phyloP scores from a whole-genome alignment of 1,140 invertebrate genomes.

The Phenacoccus solenopsis region DNA sequence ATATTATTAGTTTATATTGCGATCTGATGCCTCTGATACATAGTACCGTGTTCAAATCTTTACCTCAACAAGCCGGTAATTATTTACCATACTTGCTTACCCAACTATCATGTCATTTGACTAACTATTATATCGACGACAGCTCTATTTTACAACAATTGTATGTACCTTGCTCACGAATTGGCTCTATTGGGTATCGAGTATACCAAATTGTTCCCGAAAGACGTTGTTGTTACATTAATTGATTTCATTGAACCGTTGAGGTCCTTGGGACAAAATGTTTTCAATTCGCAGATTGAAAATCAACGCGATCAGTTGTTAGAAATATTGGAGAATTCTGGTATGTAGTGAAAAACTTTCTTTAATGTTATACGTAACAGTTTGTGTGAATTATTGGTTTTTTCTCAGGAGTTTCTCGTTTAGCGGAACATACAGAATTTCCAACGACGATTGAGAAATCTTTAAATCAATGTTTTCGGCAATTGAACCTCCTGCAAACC shows the following conservation, averaged over 20 bases:
- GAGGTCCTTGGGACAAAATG: conserved; percentile 48
- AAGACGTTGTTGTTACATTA: conserved; percentile 40
- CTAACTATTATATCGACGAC: background rate
- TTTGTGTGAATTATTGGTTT: conserved; percentile 6
- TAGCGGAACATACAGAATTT: conserved; percentile 38
- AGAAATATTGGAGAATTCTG: conserved; percentile 56
- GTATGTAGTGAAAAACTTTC: conserved; percentile 32
- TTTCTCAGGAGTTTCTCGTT: conserved; percentile 44
- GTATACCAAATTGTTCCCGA: conserved; percentile 29
- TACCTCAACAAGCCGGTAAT: conserved; percentile 71
- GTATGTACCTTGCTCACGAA: conserved; percentile 71
- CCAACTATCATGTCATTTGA: background rate
- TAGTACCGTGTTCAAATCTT: conserved; percentile 57
- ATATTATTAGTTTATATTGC: conserved; percentile 67
- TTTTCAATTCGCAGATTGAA: conserved; percentile 56
- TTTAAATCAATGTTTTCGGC: conserved; percentile 66
- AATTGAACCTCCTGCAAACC: conserved; percentile 68
- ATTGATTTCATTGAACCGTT: conserved; percentile 39
- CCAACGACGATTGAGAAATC: conserved; percentile 52
- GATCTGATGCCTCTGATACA: conserved; percentile 64
- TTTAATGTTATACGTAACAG: conserved; percentile 6
- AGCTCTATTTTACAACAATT: conserved; percentile 71
- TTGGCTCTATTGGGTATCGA: conserved; percentile 50
- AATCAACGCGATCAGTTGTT: conserved; percentile 57
- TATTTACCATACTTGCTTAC: background rate